Base-by-base conservation (phyloP, 1,140 invertebrate species). In the Heliothis subflexa region DNA sequence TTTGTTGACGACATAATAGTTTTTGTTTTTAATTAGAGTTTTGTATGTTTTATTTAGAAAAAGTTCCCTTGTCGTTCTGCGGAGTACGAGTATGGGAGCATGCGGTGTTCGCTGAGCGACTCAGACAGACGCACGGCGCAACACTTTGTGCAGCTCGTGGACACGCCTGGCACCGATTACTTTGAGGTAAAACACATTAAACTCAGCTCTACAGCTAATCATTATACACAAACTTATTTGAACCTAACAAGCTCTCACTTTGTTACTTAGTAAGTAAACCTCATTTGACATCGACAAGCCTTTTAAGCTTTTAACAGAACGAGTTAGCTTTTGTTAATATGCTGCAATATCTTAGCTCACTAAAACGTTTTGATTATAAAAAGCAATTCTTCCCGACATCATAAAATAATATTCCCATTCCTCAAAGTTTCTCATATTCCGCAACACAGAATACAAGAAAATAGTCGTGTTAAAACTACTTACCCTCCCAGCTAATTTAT, bases 51-150 rank as follows among this genome's bases (percentile, higher is more conserved):
- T 76, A 25, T 54, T 66, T 77, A 97, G 96, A 97, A 97, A 89
- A 97, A 98, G 28, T 99, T 99, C 92, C 97, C 97, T 12, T 99
- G 98, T 88, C 96, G 98, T 5, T 99, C 98, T 2, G 97, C 98
- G 12, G 98, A 99, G 93, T 99, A 99, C 93, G 98, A 99, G 89
- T 99, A 99, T 94, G 97, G 98, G 47, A 98, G 97, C 40, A 96
- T 99, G 81, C 97, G 98, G 85, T 99, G 98, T 87, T 97, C 98
- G 76, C 95, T 99, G 14, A 98, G 97, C 87, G 98, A 99, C 87
- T 97, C 97, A 5, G 98, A 99, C 90, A 95, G 98, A 18, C 95
- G 98, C 80, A 98, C 98, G 0, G 97, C 97, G 0, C 97, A 97
- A 0, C 97, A 97, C 88, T 97, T 97, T 86, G 96, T 97, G 2